Evolutionary conservation across 2,888 invertebrate species (phyloP).

Genomic region (Busseola fusca): DNA sequence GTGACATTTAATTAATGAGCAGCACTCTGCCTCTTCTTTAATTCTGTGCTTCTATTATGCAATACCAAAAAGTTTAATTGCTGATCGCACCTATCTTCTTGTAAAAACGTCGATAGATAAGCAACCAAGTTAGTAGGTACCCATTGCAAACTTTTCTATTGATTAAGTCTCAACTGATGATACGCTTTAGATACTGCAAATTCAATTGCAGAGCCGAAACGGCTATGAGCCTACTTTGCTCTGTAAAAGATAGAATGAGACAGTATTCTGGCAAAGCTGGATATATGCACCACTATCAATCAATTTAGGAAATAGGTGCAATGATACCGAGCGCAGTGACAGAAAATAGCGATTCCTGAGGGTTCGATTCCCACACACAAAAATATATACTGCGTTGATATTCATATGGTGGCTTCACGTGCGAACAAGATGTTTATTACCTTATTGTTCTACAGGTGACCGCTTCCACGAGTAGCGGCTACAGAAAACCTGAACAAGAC

Average conservation of each 20-base stretch:
- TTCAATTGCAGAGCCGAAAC: neutral
- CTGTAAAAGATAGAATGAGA: neutral
- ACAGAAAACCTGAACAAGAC: neutral
- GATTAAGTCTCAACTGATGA: neutral
- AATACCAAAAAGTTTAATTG: too few species aligned
- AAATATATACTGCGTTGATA: neutral
- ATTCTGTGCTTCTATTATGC: too few species aligned
- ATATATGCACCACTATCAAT: neutral
- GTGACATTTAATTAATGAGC: too few species aligned
- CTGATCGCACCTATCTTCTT: too few species aligned
- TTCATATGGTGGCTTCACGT: neutral
- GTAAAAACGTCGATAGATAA: neutral
- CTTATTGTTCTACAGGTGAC: slow-evolving; percentile 12
- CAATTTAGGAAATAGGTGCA: neutral
- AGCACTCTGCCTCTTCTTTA: too few species aligned
- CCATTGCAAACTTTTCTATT: neutral
- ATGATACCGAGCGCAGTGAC: neutral
- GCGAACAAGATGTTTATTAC: neutral
- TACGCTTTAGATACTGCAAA: neutral
- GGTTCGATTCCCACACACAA: slow-evolving; percentile 6
- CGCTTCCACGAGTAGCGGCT: too few species aligned
- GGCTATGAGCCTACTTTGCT: too few species aligned
- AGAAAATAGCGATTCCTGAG: neutral
- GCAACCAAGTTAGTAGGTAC: neutral
- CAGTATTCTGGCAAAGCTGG: neutral